Evolutionary conservation across 2,888 invertebrate genomes (phyloP).

Genomic region (Mythimna lalbum): DNA sequence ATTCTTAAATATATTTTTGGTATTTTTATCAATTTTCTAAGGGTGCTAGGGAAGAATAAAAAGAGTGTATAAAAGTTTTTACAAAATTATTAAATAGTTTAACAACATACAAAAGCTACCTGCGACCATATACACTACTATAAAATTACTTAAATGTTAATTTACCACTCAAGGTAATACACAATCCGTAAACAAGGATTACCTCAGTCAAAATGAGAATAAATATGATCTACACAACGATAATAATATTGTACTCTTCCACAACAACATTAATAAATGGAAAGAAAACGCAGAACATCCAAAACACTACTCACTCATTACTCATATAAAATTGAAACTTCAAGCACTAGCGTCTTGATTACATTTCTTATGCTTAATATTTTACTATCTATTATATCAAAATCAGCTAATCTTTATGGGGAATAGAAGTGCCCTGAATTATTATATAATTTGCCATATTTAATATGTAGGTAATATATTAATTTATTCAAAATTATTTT

Average conservation of each 20-base stretch:
- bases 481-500: constrained; percentile 48
- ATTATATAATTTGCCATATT: constrained; percentile 60
- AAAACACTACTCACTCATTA: constrained; percentile 68
- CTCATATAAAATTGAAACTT: constrained; percentile 71
- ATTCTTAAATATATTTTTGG: constrained; percentile 63
- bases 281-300: constrained; percentile 69
- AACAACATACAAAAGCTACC: constrained; percentile 91
- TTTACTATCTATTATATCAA: constrained; percentile 66
- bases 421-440: constrained; percentile 69
- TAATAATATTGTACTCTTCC: constrained; percentile 59
- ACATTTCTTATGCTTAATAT: constrained; percentile 65
- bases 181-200: constrained; percentile 79
- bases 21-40: constrained; percentile 74
- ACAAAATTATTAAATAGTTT: constrained; percentile 89
- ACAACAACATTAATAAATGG: constrained; percentile 72
- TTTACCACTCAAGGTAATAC: constrained; percentile 84
- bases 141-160: constrained; percentile 83
- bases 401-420: constrained; percentile 71
- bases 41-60: constrained; percentile 90
- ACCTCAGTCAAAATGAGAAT: constrained; percentile 79
- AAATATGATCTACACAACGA: constrained; percentile 67
- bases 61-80: constrained; percentile 90
- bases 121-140: constrained; percentile 80
- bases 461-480: constrained; percentile 44
- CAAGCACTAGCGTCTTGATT: constrained; percentile 74